Conservation (phyloP, 2,797 vertebrate genomes). For the Microctenopoma lineatum region DNA sequence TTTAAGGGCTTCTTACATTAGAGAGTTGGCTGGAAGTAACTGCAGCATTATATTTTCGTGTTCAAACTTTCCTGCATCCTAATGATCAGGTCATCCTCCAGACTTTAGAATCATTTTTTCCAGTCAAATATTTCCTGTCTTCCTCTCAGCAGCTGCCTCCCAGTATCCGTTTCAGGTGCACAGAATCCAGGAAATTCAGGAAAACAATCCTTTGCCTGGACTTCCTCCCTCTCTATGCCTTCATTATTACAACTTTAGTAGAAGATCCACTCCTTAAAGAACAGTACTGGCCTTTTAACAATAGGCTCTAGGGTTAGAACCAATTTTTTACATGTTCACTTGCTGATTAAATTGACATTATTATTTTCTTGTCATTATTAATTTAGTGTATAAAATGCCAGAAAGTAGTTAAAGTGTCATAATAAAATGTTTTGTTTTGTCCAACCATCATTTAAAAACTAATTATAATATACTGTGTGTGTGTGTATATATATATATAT, state of each 20-base stretch:
- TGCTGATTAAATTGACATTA: not conserved
- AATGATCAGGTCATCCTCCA: conserved; percentile 52
- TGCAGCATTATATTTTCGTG: conserved; percentile 9
- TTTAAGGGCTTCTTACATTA: not conserved
- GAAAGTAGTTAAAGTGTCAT: not conserved
- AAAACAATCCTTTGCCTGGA: conserved; percentile 62
- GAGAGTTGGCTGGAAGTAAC: conserved; percentile 13
- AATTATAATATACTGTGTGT: not conserved
- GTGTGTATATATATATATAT: too few species aligned
- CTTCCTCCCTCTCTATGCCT: conserved; percentile 25
- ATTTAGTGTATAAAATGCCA: not conserved
- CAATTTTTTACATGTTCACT: not conserved
- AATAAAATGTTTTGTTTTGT: not conserved
- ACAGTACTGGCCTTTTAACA: conserved; percentile 11
- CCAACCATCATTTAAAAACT: not conserved
- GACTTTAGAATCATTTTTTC: conserved; percentile 59
- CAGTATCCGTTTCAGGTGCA: conserved; percentile 74
- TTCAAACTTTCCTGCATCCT: conserved; percentile 52
- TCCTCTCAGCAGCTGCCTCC: conserved; percentile 31
- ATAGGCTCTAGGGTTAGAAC: not conserved
- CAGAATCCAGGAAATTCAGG: conserved; percentile 33
- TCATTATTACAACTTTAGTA: conserved; percentile 19
- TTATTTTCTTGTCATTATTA: not conserved
- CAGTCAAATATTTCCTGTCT: conserved; percentile 54
- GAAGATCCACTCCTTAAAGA: conserved; percentile 40